These are phyloP conservation scores for Vireo altiloquus DNA, from an alignment of 2,113 vertebrate genomes.

Conservation along the genomic window DNA sequence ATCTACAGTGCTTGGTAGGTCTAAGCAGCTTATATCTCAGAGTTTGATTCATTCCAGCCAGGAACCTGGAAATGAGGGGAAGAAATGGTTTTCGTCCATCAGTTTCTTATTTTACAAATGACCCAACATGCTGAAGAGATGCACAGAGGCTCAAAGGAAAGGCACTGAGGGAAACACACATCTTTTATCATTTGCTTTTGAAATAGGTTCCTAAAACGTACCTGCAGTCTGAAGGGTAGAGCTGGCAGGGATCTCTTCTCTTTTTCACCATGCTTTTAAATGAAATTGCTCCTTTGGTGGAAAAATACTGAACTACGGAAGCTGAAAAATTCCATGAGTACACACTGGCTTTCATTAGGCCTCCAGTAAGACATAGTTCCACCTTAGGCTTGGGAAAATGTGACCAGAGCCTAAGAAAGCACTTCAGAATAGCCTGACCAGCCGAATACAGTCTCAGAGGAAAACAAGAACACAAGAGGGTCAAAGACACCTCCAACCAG, in stretches of 20 bases:
- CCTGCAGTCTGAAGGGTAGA: background rate
- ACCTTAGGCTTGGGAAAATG: background rate
- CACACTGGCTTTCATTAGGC: background rate
- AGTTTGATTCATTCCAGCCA: conserved; percentile 30
- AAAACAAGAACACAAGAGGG: background rate
- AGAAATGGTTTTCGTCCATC: conserved; percentile 15
- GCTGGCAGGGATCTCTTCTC: background rate
- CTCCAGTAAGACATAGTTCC: background rate
- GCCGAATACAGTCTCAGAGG: background rate
- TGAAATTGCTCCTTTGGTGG: background rate
- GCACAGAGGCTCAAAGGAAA: background rate
- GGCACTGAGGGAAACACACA: background rate
- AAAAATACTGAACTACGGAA: background rate
- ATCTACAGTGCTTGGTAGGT: conserved; percentile 27
- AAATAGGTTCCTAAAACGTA: background rate
- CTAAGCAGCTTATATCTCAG: conserved; percentile 34
- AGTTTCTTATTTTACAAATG: conserved; percentile 51
- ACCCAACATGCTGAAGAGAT: conserved; percentile 16
- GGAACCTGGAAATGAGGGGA: background rate
- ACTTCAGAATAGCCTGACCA: background rate
- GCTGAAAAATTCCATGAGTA: background rate
- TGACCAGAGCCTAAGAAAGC: background rate
- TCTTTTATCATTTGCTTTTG: background rate
- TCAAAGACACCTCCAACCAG: background rate
- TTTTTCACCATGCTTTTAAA: background rate